Evolutionary conservation across 2,888 invertebrate species (phyloP).

Genomic region (Melinaea menophilus): DNA sequence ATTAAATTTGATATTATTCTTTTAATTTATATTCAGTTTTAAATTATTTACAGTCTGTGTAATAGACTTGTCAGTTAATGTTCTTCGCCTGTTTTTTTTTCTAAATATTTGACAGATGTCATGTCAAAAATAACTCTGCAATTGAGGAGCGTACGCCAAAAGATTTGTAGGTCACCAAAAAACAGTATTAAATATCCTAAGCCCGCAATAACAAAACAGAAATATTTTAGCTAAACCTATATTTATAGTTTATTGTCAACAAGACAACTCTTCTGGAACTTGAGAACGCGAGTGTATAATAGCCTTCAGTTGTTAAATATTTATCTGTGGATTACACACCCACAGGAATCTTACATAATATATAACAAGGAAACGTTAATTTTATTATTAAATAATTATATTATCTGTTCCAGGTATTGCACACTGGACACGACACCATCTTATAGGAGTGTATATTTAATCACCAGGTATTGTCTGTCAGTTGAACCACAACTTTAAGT

Average conservation of each 20-base stretch:
- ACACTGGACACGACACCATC: conserved; percentile 42
- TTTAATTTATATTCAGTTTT: conserved; percentile 39
- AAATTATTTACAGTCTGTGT: conserved; percentile 60
- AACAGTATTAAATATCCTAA: background rate
- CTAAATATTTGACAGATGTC: conserved; percentile 35
- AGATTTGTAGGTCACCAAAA: too few species aligned
- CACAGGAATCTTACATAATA: conserved; percentile 42
- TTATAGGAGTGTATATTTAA: conserved; percentile 42
- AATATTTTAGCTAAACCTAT: conserved; percentile 32
- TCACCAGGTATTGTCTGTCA: conserved; percentile 34
- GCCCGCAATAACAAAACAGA: conserved; percentile 11
- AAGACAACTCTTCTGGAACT: conserved; percentile 31
- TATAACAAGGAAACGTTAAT: conserved; percentile 14
- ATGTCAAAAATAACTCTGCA: conserved; percentile 26
- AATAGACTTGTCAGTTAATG: conserved; percentile 33
- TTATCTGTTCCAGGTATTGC: conserved; percentile 58
- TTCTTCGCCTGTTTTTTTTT: conserved; percentile 57
- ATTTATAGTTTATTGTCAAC: conserved; percentile 26
- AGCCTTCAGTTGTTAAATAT: conserved; percentile 45
- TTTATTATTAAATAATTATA: background rate
- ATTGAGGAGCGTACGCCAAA: background rate
- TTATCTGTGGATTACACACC: conserved; percentile 53
- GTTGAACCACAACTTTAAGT: conserved; percentile 13
- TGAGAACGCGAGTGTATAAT: conserved; percentile 35
- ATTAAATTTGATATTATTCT: conserved; percentile 28